These are phyloP conservation scores for Spicauda simplicius DNA, from an alignment of 2,888 invertebrate species.

Conservation along the genomic window DNA sequence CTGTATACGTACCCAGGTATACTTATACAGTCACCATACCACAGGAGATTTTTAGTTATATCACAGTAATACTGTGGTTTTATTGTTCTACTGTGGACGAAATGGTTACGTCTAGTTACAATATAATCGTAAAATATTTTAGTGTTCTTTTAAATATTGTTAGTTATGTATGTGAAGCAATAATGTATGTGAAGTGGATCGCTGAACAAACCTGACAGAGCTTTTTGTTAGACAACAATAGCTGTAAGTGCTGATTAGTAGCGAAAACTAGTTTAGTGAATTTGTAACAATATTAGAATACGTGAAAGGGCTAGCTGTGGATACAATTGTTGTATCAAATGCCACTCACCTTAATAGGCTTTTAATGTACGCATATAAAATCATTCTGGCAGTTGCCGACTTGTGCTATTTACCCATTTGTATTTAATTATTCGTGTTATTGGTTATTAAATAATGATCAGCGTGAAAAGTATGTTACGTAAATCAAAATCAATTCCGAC, in stretches of 20 bases:
- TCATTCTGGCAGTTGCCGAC: not conserved
- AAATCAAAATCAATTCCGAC: conserved; percentile 9
- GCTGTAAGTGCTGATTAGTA: conserved; percentile 2
- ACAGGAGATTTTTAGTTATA: no score
- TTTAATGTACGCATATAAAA: not conserved
- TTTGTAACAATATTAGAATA: conserved; percentile 1
- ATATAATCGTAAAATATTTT: no score
- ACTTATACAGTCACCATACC: no score
- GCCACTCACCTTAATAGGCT: not conserved
- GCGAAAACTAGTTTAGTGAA: conserved; percentile 18
- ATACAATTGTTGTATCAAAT: not conserved
- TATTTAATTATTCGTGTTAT: not conserved
- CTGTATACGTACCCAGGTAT: no score
- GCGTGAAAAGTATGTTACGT: conserved; percentile 15
- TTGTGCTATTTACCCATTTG: not conserved
- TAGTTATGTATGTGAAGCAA: not conserved
- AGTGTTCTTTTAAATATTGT: no score
- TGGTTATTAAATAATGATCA: conserved; percentile 3
- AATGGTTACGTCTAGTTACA: no score
- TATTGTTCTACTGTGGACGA: no score
- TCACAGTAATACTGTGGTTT: no score
- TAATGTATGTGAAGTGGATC: not conserved
- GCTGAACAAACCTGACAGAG: not conserved
- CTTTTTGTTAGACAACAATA: conserved; percentile 6
- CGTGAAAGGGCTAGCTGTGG: not conserved